Percentiles rank a stretch among this genome's conserved stretches.
These are phyloP conservation scores for Meganola albula DNA, from an alignment of 2,888 invertebrate genomes.

Conservation along the genomic window DNA sequence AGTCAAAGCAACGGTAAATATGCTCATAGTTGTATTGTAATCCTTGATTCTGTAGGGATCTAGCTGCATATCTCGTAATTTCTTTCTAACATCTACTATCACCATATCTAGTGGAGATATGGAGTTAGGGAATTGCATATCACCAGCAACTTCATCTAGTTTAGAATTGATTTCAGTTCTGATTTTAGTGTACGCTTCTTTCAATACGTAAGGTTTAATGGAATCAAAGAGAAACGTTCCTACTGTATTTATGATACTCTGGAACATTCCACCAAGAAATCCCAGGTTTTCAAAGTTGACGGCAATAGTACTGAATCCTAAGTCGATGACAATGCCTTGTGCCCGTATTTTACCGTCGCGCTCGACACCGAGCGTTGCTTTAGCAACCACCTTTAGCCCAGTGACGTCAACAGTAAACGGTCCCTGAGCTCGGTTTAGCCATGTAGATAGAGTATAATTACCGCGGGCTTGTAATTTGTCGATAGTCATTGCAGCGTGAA, in stretches of 20 bases:
- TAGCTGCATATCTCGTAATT: conserved; percentile 79
- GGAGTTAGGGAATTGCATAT: conserved; percentile 87
- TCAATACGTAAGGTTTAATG: conserved; percentile 88
- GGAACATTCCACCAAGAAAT: conserved; percentile 82
- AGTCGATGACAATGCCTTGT: conserved; percentile 87
- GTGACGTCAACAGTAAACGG: conserved; percentile 86
- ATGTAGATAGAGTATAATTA: conserved; percentile 85
- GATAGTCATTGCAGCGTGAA: conserved; percentile 83
- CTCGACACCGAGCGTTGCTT: conserved; percentile 83
- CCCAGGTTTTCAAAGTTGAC: conserved; percentile 91
- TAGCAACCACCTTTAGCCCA: conserved; percentile 82
- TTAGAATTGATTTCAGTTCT: conserved; percentile 85
- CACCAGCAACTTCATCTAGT: conserved; percentile 81
- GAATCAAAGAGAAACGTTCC: conserved; percentile 90
- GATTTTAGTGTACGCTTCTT: conserved; percentile 85
- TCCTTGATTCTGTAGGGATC: conserved; percentile 87
- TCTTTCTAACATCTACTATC: conserved; percentile 84
- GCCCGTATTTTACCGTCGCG: conserved; percentile 86
- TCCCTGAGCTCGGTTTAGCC: conserved; percentile 81
- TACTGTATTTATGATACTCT: conserved; percentile 87
- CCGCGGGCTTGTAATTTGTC: conserved; percentile 84
- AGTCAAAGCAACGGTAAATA: conserved; percentile 80
- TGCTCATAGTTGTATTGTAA: conserved; percentile 83
- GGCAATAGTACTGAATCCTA: conserved; percentile 83
- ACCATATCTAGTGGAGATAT: conserved; percentile 91